phyloP scores from a whole-genome alignment of 92 coral and sea anemone genomes.

The Anthopleura xanthogrammica region DNA sequence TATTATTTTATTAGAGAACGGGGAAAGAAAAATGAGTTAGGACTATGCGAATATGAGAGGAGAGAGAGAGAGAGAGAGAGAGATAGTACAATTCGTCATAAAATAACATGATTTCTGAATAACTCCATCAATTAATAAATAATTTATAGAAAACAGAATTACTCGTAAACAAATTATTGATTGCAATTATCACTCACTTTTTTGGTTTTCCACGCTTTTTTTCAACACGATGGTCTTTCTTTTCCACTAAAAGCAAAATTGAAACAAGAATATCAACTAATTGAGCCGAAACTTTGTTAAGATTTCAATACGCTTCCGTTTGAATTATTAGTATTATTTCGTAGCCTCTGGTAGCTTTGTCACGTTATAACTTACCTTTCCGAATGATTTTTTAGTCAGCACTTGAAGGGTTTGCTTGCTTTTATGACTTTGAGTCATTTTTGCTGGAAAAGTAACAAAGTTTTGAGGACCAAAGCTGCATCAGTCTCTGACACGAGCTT shows the following conservation, averaged over 20 bases:
- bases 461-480: not conserved
- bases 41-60: not conserved
- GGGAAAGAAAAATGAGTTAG: not conserved
- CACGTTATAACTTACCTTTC: not conserved
- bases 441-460: not conserved
- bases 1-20: too few species aligned
- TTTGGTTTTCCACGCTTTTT: not conserved
- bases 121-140: not conserved
- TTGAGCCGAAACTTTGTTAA: not conserved
- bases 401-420: slow-evolving; percentile 4
- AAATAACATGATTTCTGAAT: not conserved
- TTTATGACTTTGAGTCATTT: slow-evolving; percentile 3
- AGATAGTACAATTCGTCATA: not conserved
- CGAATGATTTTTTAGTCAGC: not conserved
- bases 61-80: not conserved
- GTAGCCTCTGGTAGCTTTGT: not conserved
- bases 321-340: not conserved
- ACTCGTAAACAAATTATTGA: not conserved
- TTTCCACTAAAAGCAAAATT: not conserved
- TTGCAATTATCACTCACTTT: not conserved
- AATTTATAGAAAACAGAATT: not conserved
- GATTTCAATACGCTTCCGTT: not conserved
- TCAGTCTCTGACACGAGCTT: not conserved
- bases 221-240: not conserved
- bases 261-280: not conserved